Conservation (phyloP, 2,797 vertebrate genomes). For the Anguilla megastoma region DNA sequence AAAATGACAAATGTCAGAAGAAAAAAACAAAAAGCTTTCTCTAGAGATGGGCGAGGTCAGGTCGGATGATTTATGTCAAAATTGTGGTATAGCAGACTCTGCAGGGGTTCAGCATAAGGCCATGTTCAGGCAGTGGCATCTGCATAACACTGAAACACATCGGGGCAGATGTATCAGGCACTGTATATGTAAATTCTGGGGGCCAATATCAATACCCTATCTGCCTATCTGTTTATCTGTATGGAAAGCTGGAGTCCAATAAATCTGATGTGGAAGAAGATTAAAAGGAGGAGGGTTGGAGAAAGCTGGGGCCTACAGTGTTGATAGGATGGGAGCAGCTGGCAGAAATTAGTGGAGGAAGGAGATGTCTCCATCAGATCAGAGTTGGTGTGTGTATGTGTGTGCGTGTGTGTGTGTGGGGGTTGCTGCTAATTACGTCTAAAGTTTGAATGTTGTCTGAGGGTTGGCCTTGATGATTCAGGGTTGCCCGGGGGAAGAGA, state of each 20-base stretch:
- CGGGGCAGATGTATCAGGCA: neutral
- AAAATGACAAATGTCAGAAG: neutral
- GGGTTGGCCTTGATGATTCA: constrained; percentile 1
- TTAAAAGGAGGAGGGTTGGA: neutral
- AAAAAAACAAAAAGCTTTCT: neutral
- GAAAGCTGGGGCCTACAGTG: neutral
- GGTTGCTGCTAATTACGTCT: neutral
- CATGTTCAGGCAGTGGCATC: neutral
- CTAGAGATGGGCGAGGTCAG: neutral
- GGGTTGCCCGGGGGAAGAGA: neutral
- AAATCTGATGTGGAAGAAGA: neutral
- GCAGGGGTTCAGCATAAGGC: neutral
- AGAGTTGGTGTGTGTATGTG: neutral
- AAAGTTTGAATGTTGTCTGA: neutral
- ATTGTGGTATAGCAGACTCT: neutral
- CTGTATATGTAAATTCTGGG: neutral
- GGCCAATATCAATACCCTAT: neutral
- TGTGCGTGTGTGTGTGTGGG: neutral
- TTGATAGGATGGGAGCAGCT: neutral
- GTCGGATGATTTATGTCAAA: neutral
- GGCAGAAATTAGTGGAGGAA: neutral
- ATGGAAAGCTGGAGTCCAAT: neutral
- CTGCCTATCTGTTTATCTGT: no score
- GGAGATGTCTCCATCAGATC: neutral
- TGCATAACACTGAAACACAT: neutral